phyloP scores from a whole-genome alignment of 2,797 vertebrate species.

The Ambastaia sidthimunki region DNA sequence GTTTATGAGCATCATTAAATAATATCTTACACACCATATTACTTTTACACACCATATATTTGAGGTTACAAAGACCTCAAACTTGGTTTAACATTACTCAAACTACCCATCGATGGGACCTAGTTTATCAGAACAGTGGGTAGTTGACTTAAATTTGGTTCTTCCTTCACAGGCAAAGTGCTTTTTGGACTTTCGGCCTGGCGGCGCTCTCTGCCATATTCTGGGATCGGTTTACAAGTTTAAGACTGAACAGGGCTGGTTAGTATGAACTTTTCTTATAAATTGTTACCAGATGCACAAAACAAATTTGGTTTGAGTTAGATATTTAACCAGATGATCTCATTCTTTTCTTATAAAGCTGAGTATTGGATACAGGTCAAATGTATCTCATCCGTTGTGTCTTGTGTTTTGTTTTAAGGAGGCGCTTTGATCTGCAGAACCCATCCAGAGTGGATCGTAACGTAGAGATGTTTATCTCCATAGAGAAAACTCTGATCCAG shows the following conservation, averaged over 20 bases:
- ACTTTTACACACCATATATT: no score
- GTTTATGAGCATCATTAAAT: slow-evolving; percentile 31
- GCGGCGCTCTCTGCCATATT: slow-evolving; percentile 93
- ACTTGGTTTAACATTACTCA: no score
- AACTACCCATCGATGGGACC: no score
- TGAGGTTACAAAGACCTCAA: no score
- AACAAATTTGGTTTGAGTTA: background rate
- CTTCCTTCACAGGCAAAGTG: slow-evolving; percentile 84
- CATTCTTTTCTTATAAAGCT: background rate
- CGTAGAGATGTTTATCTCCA: slow-evolving; percentile 93
- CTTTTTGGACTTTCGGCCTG: slow-evolving; percentile 93
- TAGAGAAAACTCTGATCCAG: slow-evolving; percentile 92
- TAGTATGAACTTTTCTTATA: slow-evolving; percentile 66
- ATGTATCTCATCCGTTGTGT: background rate
- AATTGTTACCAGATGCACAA: background rate
- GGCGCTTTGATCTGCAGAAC: slow-evolving; percentile 96
- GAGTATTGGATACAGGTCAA: background rate
- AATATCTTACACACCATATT: no score
- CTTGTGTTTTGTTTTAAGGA: slow-evolving; percentile 73
- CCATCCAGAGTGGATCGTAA: slow-evolving; percentile 93
- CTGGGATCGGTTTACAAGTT: slow-evolving; percentile 96
- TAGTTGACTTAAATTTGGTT: background rate
- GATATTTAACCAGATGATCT: background rate
- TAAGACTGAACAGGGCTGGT: slow-evolving; percentile 98
- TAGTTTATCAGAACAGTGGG: background rate